Evolutionary conservation across 2,113 vertebrate species (phyloP).

Genomic region (Macrotus californicus): DNA sequence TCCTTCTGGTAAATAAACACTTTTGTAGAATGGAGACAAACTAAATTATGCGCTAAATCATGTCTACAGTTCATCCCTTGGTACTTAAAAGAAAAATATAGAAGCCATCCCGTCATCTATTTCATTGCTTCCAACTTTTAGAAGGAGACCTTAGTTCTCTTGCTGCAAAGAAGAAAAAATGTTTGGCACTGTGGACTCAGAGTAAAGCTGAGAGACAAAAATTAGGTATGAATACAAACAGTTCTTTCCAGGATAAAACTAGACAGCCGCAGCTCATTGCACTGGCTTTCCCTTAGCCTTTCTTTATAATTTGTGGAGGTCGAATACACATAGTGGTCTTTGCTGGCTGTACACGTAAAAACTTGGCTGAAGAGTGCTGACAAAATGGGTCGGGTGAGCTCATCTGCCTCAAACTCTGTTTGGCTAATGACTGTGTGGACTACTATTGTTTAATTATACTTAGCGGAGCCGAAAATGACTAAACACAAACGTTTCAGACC

Average conservation of each 20-base stretch:
- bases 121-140: background rate
- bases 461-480: background rate
- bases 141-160: background rate
- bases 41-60: background rate
- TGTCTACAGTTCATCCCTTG: background rate
- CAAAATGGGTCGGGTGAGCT: background rate
- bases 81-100: background rate
- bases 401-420: background rate
- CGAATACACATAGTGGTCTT: background rate
- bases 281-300: background rate
- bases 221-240: background rate
- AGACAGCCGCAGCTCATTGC: background rate
- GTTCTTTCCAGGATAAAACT: slow-evolving; percentile 30
- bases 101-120: background rate
- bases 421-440: background rate
- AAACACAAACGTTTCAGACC: background rate
- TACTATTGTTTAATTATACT: background rate
- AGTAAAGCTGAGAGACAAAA: background rate
- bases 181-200: background rate
- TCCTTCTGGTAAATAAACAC: slow-evolving; percentile 33
- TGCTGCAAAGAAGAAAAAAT: background rate
- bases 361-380: background rate
- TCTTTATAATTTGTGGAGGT: background rate
- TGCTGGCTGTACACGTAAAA: background rate
- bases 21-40: background rate